These are phyloP conservation scores for Enteromius mattozi DNA, from an alignment of 2,797 vertebrate species.

Conservation along the genomic window DNA sequence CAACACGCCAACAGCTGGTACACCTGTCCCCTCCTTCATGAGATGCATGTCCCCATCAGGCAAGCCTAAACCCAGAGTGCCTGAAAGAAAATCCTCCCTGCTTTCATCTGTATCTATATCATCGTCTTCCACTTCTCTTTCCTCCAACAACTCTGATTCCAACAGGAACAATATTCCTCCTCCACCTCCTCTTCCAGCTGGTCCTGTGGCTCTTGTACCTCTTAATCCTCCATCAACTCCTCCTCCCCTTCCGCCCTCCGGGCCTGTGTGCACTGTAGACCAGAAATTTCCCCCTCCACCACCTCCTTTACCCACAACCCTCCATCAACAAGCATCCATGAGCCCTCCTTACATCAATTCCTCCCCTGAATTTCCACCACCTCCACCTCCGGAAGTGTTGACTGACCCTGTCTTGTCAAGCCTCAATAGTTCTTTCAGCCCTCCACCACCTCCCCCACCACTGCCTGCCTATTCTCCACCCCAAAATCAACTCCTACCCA, in stretches of 20 bases:
- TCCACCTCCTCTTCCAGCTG: slow-evolving; percentile 62
- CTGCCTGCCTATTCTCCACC: slow-evolving; percentile 54
- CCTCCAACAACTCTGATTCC: slow-evolving; percentile 92
- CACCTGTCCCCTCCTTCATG: slow-evolving; percentile 89
- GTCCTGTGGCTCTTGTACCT: slow-evolving; percentile 63
- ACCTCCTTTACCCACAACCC: slow-evolving; percentile 67
- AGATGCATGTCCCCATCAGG: slow-evolving; percentile 86
- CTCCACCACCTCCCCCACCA: slow-evolving; percentile 61
- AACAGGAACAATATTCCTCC: slow-evolving; percentile 74
- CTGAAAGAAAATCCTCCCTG: slow-evolving; percentile 96
- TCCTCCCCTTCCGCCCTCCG: slow-evolving; percentile 66
- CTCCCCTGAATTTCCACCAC: slow-evolving; percentile 85
- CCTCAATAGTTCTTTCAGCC: slow-evolving; percentile 72
- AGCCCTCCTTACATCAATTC: slow-evolving; percentile 67
- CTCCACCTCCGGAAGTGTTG: slow-evolving; percentile 85
- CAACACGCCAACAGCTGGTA: slow-evolving; percentile 94
- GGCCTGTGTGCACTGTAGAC: slow-evolving; percentile 50
- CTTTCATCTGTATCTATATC: slow-evolving; percentile 92
- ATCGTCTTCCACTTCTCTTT: slow-evolving; percentile 95
- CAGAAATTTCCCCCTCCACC: slow-evolving; percentile 59
- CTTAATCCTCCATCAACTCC: slow-evolving; percentile 72
- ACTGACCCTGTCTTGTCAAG: slow-evolving; percentile 68
- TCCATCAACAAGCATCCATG: slow-evolving; percentile 56
- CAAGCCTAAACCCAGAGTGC: slow-evolving; percentile 90
- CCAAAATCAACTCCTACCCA: slow-evolving; percentile 69